Percentiles rank a stretch among this genome's conserved stretches.
These are phyloP conservation scores for Netelia melanura DNA, from an alignment of 2,888 invertebrate genomes.

Conservation along the genomic window DNA sequence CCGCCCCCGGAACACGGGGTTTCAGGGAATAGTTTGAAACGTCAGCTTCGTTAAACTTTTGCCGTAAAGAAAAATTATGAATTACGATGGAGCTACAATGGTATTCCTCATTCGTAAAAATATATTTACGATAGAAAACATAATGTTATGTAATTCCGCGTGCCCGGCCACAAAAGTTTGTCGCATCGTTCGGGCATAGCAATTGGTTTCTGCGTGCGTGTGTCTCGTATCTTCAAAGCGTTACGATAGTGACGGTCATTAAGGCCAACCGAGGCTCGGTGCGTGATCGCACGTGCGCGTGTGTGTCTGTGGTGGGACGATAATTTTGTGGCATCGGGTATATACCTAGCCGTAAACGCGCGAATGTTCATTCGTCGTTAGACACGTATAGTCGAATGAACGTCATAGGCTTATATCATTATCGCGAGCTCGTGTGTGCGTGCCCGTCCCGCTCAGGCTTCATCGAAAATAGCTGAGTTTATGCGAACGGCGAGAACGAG, in stretches of 20 bases:
- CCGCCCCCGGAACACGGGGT: not conserved
- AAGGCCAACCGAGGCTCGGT: constrained; percentile 68
- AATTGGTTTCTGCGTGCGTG: constrained; percentile 68
- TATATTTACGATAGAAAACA: not conserved
- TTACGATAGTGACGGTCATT: constrained; percentile 72
- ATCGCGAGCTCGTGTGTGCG: constrained; percentile 28
- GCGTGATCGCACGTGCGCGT: constrained; percentile 63
- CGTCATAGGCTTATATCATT: constrained; percentile 66
- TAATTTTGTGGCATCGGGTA: constrained; percentile 63
- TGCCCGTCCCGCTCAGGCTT: constrained; percentile 73
- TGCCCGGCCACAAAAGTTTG: not conserved
- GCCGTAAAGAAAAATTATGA: too few relatives aligned
- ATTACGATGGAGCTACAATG: too few relatives aligned
- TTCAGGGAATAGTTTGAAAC: too few relatives aligned
- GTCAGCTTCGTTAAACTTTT: too few relatives aligned
- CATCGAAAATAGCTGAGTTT: constrained; percentile 79
- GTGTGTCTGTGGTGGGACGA: constrained; percentile 45
- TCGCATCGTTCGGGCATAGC: constrained; percentile 50
- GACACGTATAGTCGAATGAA: constrained; percentile 50
- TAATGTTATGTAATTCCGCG: constrained; percentile 15
- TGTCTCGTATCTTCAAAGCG: constrained; percentile 43
- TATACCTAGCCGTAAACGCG: constrained; percentile 37
- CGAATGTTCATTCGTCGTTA: constrained; percentile 53
- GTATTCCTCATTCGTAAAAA: not conserved
- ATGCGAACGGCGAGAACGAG: constrained; percentile 69